phyloP scores from a whole-genome alignment of 2,888 invertebrate genomes.

The Agonum fuliginosum region DNA sequence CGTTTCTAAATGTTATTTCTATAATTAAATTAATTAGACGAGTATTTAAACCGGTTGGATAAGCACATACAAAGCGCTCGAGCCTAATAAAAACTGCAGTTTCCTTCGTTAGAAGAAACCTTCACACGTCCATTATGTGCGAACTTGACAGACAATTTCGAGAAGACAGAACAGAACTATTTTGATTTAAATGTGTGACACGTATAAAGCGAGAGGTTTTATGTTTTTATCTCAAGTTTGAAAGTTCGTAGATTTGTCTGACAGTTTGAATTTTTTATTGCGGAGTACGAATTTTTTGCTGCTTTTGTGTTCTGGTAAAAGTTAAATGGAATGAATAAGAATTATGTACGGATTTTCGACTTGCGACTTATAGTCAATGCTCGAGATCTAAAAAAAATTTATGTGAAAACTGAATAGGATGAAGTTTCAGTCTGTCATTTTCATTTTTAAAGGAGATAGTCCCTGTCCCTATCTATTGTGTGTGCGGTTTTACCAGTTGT shows the following conservation, averaged over 20 bases:
- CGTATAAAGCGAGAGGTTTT: too few relatives aligned
- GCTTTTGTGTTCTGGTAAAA: too few relatives aligned
- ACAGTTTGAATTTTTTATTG: background rate
- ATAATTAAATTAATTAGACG: slow-evolving; percentile 54
- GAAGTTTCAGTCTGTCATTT: too few relatives aligned
- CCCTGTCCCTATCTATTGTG: too few relatives aligned
- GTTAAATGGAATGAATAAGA: background rate
- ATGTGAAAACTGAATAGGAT: too few relatives aligned
- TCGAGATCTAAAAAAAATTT: background rate
- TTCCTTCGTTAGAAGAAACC: slow-evolving; percentile 21
- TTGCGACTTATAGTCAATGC: background rate
- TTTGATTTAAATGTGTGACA: too few relatives aligned
- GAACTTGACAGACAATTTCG: background rate
- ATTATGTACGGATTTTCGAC: background rate
- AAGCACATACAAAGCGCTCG: slow-evolving; percentile 24
- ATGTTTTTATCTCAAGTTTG: background rate
- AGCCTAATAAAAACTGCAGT: slow-evolving; percentile 12
- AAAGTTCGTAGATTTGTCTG: background rate
- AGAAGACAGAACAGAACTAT: too few relatives aligned
- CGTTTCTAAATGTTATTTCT: slow-evolving; percentile 53
- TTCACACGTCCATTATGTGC: background rate
- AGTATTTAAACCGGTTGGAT: slow-evolving; percentile 44
- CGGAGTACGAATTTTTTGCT: background rate
- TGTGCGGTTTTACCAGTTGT: too few relatives aligned
- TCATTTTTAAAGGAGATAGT: too few relatives aligned